Base-by-base conservation (phyloP, 2,888 invertebrate genomes). In the Halocaridina rubra region DNA sequence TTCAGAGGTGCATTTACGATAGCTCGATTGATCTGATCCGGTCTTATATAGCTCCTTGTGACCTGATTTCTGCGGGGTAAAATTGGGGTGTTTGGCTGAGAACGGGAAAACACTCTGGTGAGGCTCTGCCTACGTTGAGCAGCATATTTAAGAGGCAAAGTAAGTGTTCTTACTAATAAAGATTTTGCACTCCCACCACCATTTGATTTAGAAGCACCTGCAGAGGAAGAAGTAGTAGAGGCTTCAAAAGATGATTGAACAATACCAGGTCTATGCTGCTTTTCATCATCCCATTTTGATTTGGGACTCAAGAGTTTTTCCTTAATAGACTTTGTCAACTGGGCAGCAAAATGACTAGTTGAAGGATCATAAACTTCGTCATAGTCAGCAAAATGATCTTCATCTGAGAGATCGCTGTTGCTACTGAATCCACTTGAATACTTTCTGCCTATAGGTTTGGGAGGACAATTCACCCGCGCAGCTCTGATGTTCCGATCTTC, bases 141-240 rank as follows among this genome's bases (percentile, higher is more conserved):
- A 8, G 88, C 88, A 32, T 85, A 82, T 64, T 86, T 88, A 24
- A 88, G 84, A 10, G 88, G 88, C 80, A 88, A 76, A n/a, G 88
- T 88, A 19, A 88, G 81, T 27, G 88, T 88, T 24, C 88, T 75
- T 10, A 88, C 88, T 33, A 88, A 75, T 32, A 81, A 69, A 29
- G 86, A 88, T 19, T 79, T 69, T 0, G 85, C 78, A 33, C 77
- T 71, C 27, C 80, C 80, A 46, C 53, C 19, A 4, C 53, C 53
- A 53, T 78, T 78, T 3, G 82, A 71, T 10, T 29, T 27, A 24
- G 69, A 64, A 33, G 19, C 39, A 57, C 32, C 39, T 24, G 53
- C 16, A 32, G 78, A 71, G 16, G n/a, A 57, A 59, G 13, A 57
- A 46, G 39, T 30, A 24, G 19, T 59, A 5, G 53, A 61, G 27